phyloP scores from a whole-genome alignment of 2,888 invertebrate species.

The Vesta saturnalis region DNA sequence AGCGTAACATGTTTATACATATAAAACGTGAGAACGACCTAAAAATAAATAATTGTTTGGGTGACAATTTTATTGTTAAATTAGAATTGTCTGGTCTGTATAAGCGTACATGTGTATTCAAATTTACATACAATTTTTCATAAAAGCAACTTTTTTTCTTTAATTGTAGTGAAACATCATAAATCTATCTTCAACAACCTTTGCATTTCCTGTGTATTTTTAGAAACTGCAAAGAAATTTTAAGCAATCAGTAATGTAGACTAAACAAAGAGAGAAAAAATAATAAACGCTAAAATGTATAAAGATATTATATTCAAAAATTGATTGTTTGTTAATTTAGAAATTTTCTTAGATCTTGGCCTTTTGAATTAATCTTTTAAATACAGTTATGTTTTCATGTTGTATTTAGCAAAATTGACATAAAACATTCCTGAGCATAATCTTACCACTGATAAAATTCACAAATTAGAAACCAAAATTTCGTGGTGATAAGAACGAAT shows the following conservation, averaged over 20 bases:
- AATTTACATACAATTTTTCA: not conserved
- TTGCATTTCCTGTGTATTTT: slow-evolving; percentile 43
- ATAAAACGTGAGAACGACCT: slow-evolving; percentile 26
- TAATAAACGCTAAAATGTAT: slow-evolving; percentile 45
- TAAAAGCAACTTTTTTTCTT: not conserved
- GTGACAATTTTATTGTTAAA: slow-evolving; percentile 24
- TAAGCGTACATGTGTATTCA: not conserved
- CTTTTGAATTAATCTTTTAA: slow-evolving; percentile 7
- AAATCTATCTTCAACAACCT: slow-evolving; percentile 30
- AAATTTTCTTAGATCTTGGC: slow-evolving; percentile 6
- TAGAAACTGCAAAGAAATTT: slow-evolving; percentile 46
- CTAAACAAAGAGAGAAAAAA: slow-evolving; percentile 48
- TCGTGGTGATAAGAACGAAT: too few relatives aligned
- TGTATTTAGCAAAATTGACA: too few relatives aligned
- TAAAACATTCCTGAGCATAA: too few relatives aligned
- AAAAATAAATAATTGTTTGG: slow-evolving; percentile 32
- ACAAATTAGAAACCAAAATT: too few relatives aligned
- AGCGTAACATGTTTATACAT: slow-evolving; percentile 31
- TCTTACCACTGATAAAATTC: too few relatives aligned
- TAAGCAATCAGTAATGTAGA: slow-evolving; percentile 44
- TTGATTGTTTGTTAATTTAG: slow-evolving; percentile 12
- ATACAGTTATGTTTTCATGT: too few relatives aligned
- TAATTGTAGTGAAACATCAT: slow-evolving; percentile 15
- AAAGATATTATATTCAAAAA: slow-evolving; percentile 25
- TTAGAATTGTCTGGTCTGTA: not conserved